Percentiles rank a stretch among this genome's conserved stretches.
phyloP scores from a whole-genome alignment of 2,113 vertebrate genomes.

The Salvelinus sp. region DNA sequence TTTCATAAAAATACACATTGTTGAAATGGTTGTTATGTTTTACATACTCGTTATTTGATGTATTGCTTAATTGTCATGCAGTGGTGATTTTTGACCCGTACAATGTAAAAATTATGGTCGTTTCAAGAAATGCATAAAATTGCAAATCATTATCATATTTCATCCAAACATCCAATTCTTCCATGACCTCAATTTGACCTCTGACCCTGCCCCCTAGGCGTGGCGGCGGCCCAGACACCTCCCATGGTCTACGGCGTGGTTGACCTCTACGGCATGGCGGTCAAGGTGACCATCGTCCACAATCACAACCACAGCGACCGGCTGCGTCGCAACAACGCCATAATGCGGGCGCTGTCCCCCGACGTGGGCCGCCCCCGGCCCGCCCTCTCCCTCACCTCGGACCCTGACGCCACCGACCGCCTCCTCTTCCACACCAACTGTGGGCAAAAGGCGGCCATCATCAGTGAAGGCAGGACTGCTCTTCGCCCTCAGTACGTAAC shows the following conservation, averaged over 20 bases:
- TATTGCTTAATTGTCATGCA: no score
- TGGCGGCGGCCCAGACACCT: conserved; percentile 85
- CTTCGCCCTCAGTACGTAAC: conserved; percentile 86
- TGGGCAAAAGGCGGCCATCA: conserved; percentile 89
- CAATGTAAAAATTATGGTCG: no score
- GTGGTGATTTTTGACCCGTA: no score
- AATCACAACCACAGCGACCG: conserved; percentile 93
- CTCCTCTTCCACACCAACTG: conserved; percentile 90
- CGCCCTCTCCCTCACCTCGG: conserved; percentile 67
- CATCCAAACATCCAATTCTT: no score
- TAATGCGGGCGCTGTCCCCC: conserved; percentile 85
- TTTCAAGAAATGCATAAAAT: no score
- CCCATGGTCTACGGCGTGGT: conserved; percentile 90
- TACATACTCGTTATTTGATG: no score
- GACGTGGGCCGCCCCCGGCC: conserved; percentile 78
- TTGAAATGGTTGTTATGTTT: no score
- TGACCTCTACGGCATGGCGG: conserved; percentile 93
- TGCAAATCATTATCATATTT: no score
- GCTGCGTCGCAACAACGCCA: conserved; percentile 91
- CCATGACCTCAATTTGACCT: neutral
- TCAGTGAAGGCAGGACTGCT: conserved; percentile 86
- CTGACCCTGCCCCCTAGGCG: conserved; percentile 67
- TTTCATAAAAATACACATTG: no score
- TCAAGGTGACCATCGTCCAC: conserved; percentile 94
- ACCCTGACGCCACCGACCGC: conserved; percentile 77